A percentile compares a stretch with the other conserved stretches of the same genome.
phyloP scores from a whole-genome alignment of 2,113 vertebrate species.

The Anser brachyrhynchus region DNA sequence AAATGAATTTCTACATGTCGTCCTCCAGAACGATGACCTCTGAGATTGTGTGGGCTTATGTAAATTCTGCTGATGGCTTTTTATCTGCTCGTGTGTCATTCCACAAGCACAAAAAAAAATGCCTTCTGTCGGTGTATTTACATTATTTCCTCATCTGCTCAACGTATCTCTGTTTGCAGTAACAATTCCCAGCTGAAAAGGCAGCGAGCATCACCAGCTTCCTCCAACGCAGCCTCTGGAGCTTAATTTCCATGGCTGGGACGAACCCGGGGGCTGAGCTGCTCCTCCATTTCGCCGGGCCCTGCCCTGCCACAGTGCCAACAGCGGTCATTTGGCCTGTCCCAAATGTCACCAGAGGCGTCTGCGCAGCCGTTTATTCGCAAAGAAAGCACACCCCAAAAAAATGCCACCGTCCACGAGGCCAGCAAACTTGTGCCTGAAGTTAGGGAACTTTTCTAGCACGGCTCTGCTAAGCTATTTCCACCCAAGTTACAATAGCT shows the following conservation, averaged over 20 bases:
- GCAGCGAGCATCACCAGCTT: constrained; percentile 19
- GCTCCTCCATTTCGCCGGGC: background rate
- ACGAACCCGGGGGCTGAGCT: background rate
- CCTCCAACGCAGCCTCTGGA: background rate
- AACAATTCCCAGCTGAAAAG: constrained; percentile 59
- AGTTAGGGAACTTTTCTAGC: background rate
- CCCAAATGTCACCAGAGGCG: background rate
- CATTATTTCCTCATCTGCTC: constrained; percentile 66
- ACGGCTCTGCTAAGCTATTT: background rate
- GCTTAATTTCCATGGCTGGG: background rate
- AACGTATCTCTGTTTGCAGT: constrained; percentile 44
- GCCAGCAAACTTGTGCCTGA: rapidly evolving
- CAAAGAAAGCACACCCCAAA: background rate
- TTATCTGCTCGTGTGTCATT: constrained; percentile 55
- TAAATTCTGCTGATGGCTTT: constrained; percentile 64
- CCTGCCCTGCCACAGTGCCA: background rate
- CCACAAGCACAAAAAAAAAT: constrained; percentile 25
- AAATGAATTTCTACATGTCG: constrained; percentile 53
- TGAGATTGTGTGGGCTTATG: constrained; percentile 59
- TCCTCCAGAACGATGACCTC: constrained; percentile 64
- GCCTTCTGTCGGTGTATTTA: constrained; percentile 57
- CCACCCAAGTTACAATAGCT: background rate
- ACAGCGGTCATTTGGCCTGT: background rate
- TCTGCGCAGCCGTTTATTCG: background rate
- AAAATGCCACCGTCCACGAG: background rate